Percentiles rank a stretch among this genome's conserved stretches.
Conservation (phyloP, 2,113 vertebrate genomes). For the Ameiurus melas region DNA sequence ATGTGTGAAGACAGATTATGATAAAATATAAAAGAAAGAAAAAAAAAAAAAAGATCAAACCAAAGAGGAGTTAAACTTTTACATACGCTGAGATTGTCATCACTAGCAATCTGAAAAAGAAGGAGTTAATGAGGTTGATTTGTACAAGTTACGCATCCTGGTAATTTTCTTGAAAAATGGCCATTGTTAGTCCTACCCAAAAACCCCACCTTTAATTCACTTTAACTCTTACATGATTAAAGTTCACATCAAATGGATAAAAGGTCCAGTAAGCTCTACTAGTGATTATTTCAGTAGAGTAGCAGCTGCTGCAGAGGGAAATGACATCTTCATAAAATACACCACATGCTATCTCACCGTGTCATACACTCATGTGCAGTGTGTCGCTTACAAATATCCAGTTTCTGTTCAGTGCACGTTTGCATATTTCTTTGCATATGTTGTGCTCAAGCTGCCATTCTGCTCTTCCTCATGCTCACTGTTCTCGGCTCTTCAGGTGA, state of each 20-base stretch:
- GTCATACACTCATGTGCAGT: not conserved
- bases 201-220: not conserved
- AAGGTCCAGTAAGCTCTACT: not conserved
- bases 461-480: not conserved
- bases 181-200: not conserved
- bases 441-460: slow-evolving; percentile 40
- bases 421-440: slow-evolving; percentile 39
- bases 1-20: slow-evolving; percentile 32
- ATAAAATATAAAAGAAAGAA: not conserved
- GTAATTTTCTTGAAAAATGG: not conserved
- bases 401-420: slow-evolving; percentile 41
- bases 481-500: not conserved
- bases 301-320: not conserved
- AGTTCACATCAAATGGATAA: slow-evolving; percentile 1
- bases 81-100: not conserved
- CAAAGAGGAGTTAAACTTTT: no score
- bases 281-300: slow-evolving; percentile 5
- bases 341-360: not conserved
- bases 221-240: slow-evolving; percentile 1
- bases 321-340: slow-evolving; percentile 27
- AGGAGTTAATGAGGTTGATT: not conserved
- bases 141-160: not conserved
- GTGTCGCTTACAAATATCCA: not conserved
- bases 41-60: not conserved
- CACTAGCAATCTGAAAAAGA: not conserved